Base-by-base conservation (phyloP, 1,140 invertebrate genomes). In the Samia ricini region DNA sequence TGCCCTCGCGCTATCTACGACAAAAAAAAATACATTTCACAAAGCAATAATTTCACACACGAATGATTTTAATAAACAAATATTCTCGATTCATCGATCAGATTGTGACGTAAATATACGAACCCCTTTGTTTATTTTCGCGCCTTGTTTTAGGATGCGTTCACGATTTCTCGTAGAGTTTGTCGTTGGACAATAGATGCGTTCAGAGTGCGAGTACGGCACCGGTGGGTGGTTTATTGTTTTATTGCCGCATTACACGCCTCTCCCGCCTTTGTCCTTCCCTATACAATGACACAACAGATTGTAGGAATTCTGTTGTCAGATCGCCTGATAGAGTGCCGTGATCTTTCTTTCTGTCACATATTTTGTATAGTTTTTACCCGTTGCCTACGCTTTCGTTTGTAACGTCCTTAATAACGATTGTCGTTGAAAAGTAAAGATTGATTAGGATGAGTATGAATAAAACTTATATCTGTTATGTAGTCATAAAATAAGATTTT, bases 191-290 rank as follows among this genome's bases (percentile, higher is more conserved):
- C 63, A 60, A 64, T 64, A 22, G 57, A 36, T 52, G 63, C 58
- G 57, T 64, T 56, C 51, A 36, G 50, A 60, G 23, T 58, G 56
- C 52, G 63, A 42, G 33, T 42, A 15, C 33, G 7, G 33, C 12
- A 24, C 55, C n/a, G 20, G 55, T 76, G 69, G 77, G 79, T 75
- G 79, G 77, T 82, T 82, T 82, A 82, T 82, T 80, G 79, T 82
- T 82, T 82, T 80, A 82, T 65, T 65, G 65, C 50, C 50, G 55
- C 66, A 77, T 74, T 75, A 72, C 69, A 69, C 69, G 65, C 64
- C 58, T 59, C 66, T 63, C 61, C 64, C 64, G 56, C 71, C 68
- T 72, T 71, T 71, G 74, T 72, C 60, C 63, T 72, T 76, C 66
- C 64, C 48, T 23, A 51, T 64, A 80, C 74, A 77, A 74, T 74